A percentile compares a stretch with the other conserved stretches of the same genome.
Conservation (phyloP, 2,888 invertebrate species). For the Tridacna crocea region DNA sequence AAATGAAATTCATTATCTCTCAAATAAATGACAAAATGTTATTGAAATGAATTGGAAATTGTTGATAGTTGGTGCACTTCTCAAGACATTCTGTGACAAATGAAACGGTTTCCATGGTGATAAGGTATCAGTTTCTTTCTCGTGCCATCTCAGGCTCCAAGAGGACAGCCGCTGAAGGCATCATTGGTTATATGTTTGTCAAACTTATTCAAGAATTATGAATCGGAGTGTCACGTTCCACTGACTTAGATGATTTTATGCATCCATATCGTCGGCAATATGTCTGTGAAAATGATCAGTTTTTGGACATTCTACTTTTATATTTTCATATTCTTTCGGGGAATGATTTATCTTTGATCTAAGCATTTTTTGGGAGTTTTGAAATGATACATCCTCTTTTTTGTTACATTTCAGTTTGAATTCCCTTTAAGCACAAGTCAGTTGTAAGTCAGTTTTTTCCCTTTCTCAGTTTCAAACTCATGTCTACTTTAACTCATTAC, state of each 20-base stretch:
- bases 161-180: conserved; percentile 53
- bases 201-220: conserved; percentile 56
- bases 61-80: conserved; percentile 57
- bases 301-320: conserved; percentile 9
- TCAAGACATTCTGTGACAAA: conserved; percentile 65
- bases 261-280: conserved; percentile 42
- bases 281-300: conserved; percentile 40
- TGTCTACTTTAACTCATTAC: too few relatives aligned
- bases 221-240: conserved; percentile 60
- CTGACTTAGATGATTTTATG: conserved; percentile 46
- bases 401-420: too few relatives aligned
- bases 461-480: too few relatives aligned
- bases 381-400: not conserved
- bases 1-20: conserved; percentile 65
- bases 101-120: conserved; percentile 61
- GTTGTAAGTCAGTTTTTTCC: too few relatives aligned
- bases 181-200: conserved; percentile 56
- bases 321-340: not conserved
- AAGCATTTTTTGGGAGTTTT: not conserved
- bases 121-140: conserved; percentile 56
- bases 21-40: conserved; percentile 65
- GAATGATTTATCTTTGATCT: not conserved
- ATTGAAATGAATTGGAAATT: conserved; percentile 65
- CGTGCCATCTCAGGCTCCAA: conserved; percentile 58
- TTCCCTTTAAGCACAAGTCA: too few relatives aligned